phyloP scores from a whole-genome alignment of 2,113 vertebrate genomes.

The Tinamus guttatus region DNA sequence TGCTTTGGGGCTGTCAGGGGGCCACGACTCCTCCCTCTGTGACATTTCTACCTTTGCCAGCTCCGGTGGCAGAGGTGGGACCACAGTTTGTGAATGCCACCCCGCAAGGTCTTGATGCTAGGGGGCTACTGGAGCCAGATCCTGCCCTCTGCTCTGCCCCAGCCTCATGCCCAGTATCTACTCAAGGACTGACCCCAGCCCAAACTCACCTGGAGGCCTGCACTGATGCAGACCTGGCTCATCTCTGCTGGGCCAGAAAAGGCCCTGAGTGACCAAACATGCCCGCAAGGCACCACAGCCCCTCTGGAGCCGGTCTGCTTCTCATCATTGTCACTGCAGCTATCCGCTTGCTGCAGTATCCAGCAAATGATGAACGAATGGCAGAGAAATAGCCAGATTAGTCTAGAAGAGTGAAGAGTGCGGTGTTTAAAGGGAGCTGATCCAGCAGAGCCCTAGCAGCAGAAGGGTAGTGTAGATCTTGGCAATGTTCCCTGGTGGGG shows the following conservation, averaged over 20 bases:
- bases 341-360: background rate
- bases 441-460: background rate
- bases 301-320: background rate
- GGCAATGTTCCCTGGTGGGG: background rate
- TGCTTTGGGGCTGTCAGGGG: rapidly evolving
- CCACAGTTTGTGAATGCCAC: background rate
- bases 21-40: background rate
- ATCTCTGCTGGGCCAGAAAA: rapidly evolving
- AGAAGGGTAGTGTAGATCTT: rapidly evolving
- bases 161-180: rapidly evolving
- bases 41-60: rapidly evolving
- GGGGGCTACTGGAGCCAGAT: background rate
- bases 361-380: background rate
- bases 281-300: background rate
- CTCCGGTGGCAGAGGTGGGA: rapidly evolving
- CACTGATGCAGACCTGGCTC: background rate
- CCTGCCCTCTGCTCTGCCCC: background rate
- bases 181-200: background rate
- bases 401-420: background rate
- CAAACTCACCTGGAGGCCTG: background rate
- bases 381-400: background rate
- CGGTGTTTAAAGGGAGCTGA: background rate
- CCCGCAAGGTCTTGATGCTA: background rate
- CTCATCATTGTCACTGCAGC: background rate
- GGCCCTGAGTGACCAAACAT: background rate